Conservation (phyloP, 2,888 invertebrate genomes). For the Drosophila nr. perissopoda region DNA sequence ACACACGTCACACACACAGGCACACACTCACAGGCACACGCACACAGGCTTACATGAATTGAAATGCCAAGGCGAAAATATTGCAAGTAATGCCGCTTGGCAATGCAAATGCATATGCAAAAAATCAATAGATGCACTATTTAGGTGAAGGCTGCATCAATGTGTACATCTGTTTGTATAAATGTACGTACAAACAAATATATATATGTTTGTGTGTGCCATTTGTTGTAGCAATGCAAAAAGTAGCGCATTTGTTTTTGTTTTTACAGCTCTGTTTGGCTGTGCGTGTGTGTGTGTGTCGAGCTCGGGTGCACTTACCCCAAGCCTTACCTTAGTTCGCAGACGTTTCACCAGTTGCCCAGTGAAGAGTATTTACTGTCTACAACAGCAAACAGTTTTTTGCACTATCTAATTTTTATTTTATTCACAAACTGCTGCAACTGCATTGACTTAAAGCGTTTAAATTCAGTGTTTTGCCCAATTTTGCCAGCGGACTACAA, state of each 20-base stretch:
- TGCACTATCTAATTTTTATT: neutral
- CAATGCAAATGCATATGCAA: constrained; percentile 62
- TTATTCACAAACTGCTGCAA: constrained; percentile 14
- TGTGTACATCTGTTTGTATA: constrained; percentile 18
- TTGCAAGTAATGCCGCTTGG: constrained; percentile 59
- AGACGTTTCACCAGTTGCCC: constrained; percentile 15
- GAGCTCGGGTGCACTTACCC: constrained; percentile 42
- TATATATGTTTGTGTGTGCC: constrained; percentile 1
- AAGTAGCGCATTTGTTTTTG: constrained; percentile 48
- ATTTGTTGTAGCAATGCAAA: constrained; percentile 36
- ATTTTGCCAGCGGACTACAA: constrained; percentile 54
- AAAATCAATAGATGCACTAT: constrained; percentile 70
- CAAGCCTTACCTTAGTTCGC: constrained; percentile 45
- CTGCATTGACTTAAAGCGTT: constrained; percentile 41
- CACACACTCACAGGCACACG: constrained; percentile 11
- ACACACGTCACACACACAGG: neutral
- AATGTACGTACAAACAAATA: neutral
- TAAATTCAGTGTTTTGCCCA: constrained; percentile 57
- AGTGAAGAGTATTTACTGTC: constrained; percentile 7
- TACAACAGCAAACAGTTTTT: constrained; percentile 3
- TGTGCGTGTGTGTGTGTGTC: constrained; percentile 19
- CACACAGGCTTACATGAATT: constrained; percentile 20
- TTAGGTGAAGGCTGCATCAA: constrained; percentile 71
- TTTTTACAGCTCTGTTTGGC: constrained; percentile 45
- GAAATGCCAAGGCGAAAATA: constrained; percentile 12